These are phyloP conservation scores for Aptenodytes forsteri DNA, from an alignment of 2,113 vertebrate species.

Conservation along the genomic window DNA sequence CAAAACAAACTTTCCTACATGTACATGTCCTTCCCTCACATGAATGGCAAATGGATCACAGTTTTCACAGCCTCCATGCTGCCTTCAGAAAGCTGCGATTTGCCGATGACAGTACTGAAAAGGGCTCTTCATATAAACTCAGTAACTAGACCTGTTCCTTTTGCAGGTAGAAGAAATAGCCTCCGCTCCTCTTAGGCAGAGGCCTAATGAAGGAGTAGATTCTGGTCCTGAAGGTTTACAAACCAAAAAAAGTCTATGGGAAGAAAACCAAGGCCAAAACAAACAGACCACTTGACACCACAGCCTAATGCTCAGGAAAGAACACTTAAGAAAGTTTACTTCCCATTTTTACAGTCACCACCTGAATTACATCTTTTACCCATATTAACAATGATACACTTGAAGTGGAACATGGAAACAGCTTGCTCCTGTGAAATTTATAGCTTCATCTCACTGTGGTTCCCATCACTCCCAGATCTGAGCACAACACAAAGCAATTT, in stretches of 20 bases:
- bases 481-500: neutral
- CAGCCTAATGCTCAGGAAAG: neutral
- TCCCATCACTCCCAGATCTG: neutral
- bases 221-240: neutral
- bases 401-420: neutral
- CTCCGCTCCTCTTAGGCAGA: neutral
- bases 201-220: neutral
- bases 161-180: neutral
- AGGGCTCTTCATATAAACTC: neutral
- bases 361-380: neutral
- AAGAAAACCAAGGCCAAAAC: constrained; percentile 16
- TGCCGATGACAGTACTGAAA: neutral
- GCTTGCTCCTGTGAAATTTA: neutral
- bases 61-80: neutral
- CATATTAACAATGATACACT: neutral
- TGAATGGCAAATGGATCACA: neutral
- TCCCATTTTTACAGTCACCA: neutral
- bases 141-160: neutral
- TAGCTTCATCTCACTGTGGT: neutral
- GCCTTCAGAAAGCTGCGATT: neutral
- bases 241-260: neutral
- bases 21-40: neutral
- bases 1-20: neutral
- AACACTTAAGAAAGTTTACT: constrained; percentile 14
- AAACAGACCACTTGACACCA: constrained; percentile 27